Evolutionary conservation across 2,888 invertebrate genomes (phyloP), one percentile per base, ranked within the genome.

Genomic region (Argyra leucocephala): DNA sequence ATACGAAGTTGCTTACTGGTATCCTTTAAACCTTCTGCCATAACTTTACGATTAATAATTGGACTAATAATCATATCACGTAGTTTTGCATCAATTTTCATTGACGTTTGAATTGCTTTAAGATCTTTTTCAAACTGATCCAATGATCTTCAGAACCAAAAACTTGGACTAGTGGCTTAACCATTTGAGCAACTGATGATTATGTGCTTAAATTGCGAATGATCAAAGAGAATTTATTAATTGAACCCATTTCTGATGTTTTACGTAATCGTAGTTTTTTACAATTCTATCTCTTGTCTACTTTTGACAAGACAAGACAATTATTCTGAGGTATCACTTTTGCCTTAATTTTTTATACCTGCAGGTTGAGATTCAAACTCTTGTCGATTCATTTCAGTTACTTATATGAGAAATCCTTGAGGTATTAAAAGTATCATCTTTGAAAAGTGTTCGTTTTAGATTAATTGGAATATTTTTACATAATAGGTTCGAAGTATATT

Each of bases 41-140:
- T 97, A 5, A 88, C 74, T 69, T 73, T 82, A 67, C 90, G 88
- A 75, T 96, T 93, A 68, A 96, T 82, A 3, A 93, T 88, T 57
- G 98, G 98, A 79, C 97, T 91, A 64, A 84, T 76, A 64, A 98
- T 82, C 73, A 92, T 91, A 70, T 94, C 94, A 62, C 83, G 83
- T 23, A 97, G 82, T 72, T 86, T 89, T 12, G 80, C 75, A 78
- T 96, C 93, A 65, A 82, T 83, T 76, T 89, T 89, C 68, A 95
- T 77, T 0, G 87, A 81, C 64, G 81, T 83, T 81, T 93, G 89
- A 71, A 97, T 84, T 66, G 85, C 84, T 26, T 83, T 70, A 65
- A 99, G 82, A 76, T 99, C 98, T 76, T 92, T 94, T 78, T 99
- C 98, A 22, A 97, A 93, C 26, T 81, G 81, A 70, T 96, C 95